Evolutionary conservation across 1,140 invertebrate genomes (phyloP), one percentile per base, ranked within the genome.

Genomic region (Temnothorax nylanderi): DNA sequence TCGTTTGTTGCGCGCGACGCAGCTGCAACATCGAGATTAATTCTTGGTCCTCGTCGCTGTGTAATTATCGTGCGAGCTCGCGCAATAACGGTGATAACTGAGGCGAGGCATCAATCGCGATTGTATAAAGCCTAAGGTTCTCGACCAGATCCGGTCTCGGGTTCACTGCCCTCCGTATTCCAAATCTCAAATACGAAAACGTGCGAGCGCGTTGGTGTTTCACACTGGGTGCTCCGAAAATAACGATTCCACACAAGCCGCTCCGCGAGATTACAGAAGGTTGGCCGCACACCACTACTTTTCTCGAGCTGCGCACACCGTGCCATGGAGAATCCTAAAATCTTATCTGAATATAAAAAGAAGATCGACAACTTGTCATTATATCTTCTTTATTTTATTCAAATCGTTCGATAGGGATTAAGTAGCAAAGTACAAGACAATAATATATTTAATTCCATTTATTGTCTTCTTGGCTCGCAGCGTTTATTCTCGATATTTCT

Each of bases 101-200:
- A 82, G 34, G 62, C 44, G 64, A 49, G 58, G 67, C 60, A 41
- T 64, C 72, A 86, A 78, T 78, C 72, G 80, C 58, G 75, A 86
- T 77, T 47, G 85, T 65, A 32, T 44, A 37, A 76, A 74, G 54
- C 41, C 41, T 49, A 75, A 81, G 47, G 37, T 82, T 41, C 75
- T 67, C 58, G 89, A 86, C 74, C 86, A 86, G 72, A 80, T 87
- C 87, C 58, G 64, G 62, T 44, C 37, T 1, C 77, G 81, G 80
- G 92, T 94, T 94, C 93, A 91, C 16, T 92, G 91, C 86, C 92
- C 92, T 86, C 77, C 44, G 84, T 85, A 92, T 88, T 92, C 89
- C 90, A 89, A 94, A 92, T 93, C 81, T 93, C 86, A 88, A 90
- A 85, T 85, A 90, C 89, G 81, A 91, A 89, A 92, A 89, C 62